These are phyloP conservation scores for Eciton burchellii DNA, from an alignment of 1,140 invertebrate genomes.

Conservation along the genomic window DNA sequence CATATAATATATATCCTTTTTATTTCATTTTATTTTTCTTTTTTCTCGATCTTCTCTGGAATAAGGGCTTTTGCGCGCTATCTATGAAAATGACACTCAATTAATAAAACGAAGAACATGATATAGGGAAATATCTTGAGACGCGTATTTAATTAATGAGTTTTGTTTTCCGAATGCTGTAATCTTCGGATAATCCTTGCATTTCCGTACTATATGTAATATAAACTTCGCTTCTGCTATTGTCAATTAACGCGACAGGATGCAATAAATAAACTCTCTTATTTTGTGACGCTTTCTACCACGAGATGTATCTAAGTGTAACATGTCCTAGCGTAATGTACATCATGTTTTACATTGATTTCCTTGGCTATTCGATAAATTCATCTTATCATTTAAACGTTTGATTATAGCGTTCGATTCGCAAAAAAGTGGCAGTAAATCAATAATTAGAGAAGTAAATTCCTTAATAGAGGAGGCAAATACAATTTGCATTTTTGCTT, in stretches of 20 bases:
- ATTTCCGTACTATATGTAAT: slow-evolving; percentile 66
- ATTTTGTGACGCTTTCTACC: slow-evolving; percentile 48
- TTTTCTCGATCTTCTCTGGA: slow-evolving; percentile 3
- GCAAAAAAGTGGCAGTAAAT: slow-evolving; percentile 71
- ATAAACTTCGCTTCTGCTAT: slow-evolving; percentile 74
- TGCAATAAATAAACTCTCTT: slow-evolving; percentile 69
- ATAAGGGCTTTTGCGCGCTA: slow-evolving; percentile 24
- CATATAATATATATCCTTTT: slow-evolving; percentile 17
- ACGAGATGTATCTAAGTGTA: slow-evolving; percentile 57
- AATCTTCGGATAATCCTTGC: slow-evolving; percentile 41
- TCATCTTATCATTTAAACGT: slow-evolving; percentile 58
- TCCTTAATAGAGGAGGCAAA: slow-evolving; percentile 50
- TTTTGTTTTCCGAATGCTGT: background rate
- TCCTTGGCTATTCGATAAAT: slow-evolving; percentile 61
- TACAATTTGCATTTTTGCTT: slow-evolving; percentile 53
- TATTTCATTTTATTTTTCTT: slow-evolving; percentile 16
- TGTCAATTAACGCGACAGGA: slow-evolving; percentile 79
- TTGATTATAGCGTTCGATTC: slow-evolving; percentile 67
- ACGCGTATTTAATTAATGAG: slow-evolving; percentile 16
- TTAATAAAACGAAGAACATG: slow-evolving; percentile 46
- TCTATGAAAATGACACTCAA: slow-evolving; percentile 48
- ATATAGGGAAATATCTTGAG: slow-evolving; percentile 65
- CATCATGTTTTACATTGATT: slow-evolving; percentile 59
- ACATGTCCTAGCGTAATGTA: slow-evolving; percentile 64
- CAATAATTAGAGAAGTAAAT: slow-evolving; percentile 57